These are phyloP conservation scores for Amphiprion ocellaris DNA, from an alignment of 2,113 vertebrate species.

Conservation along the genomic window DNA sequence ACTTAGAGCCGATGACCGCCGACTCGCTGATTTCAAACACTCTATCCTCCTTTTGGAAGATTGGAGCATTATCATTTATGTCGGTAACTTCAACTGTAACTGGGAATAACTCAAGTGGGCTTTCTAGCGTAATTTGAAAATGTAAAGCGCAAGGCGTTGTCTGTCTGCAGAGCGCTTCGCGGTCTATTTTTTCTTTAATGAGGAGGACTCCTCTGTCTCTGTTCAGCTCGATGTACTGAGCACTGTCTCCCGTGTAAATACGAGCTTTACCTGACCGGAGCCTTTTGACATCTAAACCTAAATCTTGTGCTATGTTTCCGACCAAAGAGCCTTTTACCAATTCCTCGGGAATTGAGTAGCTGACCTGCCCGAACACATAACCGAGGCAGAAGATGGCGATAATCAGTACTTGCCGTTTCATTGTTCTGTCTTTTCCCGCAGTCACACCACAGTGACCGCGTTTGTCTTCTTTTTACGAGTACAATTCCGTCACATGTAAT, in stretches of 20 bases:
- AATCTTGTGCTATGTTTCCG: slow-evolving; percentile 81
- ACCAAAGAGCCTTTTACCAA: slow-evolving; percentile 83
- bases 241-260: slow-evolving; percentile 77
- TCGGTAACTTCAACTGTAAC: slow-evolving; percentile 81
- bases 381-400: slow-evolving; percentile 43
- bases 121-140: slow-evolving; percentile 83
- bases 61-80: slow-evolving; percentile 80
- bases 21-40: slow-evolving; percentile 73
- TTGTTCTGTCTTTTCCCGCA: slow-evolving; percentile 54
- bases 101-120: slow-evolving; percentile 81
- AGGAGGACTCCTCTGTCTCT: slow-evolving; percentile 74
- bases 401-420: slow-evolving; percentile 75
- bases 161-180: slow-evolving; percentile 84
- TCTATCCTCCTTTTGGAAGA: slow-evolving; percentile 58
- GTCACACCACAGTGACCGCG: background rate
- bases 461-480: background rate
- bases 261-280: slow-evolving; percentile 78
- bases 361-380: slow-evolving; percentile 65
- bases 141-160: slow-evolving; percentile 79
- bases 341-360: slow-evolving; percentile 83
- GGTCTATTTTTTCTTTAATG: slow-evolving; percentile 85
- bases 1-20: slow-evolving; percentile 58
- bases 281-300: slow-evolving; percentile 78
- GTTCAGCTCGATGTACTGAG: slow-evolving; percentile 79
- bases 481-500: background rate